Evolutionary conservation across 2,888 invertebrate genomes (phyloP).

Genomic region (Leptinotarsa tumamoca): DNA sequence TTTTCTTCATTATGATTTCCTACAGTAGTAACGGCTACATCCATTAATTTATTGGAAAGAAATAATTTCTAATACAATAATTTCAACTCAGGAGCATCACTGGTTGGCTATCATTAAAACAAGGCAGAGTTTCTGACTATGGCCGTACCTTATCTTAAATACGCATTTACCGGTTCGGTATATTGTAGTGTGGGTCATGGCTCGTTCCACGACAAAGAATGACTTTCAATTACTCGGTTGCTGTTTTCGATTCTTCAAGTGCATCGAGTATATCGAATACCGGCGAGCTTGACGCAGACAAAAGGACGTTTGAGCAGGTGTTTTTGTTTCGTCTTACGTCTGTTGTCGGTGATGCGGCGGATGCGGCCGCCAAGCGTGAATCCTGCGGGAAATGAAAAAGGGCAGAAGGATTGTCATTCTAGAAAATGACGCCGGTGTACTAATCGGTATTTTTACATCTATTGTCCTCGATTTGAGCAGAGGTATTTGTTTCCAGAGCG

Average conservation of each 20-base stretch:
- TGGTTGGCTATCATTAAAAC: too few species aligned
- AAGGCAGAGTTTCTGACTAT: neutral
- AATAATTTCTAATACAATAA: too few species aligned
- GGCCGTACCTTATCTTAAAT: neutral
- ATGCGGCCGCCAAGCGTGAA: neutral
- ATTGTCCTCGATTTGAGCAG: neutral
- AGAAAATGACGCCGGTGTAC: neutral
- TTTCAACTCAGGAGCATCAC: too few species aligned
- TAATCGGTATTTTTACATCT: neutral
- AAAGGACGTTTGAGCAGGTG: conserved; percentile 9
- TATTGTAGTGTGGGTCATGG: neutral
- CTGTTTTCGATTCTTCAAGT: conserved; percentile 4
- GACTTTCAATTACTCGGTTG: neutral
- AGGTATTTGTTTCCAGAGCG: neutral
- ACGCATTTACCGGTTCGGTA: neutral
- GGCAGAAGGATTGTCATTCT: neutral
- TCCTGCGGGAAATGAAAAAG: conserved; percentile 4
- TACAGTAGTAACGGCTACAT: too few species aligned
- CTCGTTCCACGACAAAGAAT: neutral
- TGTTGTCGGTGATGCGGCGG: neutral
- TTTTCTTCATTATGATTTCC: too few species aligned
- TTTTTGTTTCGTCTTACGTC: conserved; percentile 12
- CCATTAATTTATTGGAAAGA: too few species aligned
- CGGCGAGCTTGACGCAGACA: neutral
- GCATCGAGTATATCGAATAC: neutral